phyloP scores from a whole-genome alignment of 2,797 vertebrate genomes.

The Sebastolobus alascanus region DNA sequence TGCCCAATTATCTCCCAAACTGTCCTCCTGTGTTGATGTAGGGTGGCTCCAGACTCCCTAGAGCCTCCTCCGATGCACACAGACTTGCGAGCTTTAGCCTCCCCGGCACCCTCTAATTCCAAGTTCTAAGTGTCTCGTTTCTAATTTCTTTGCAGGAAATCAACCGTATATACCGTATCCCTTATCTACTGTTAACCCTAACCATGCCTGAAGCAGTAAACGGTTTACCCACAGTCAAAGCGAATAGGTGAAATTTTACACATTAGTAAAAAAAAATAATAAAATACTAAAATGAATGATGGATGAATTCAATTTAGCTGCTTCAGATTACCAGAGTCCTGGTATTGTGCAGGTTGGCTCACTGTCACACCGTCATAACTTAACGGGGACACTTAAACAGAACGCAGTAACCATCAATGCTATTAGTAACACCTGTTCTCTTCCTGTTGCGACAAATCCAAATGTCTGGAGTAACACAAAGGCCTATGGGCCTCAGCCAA shows the following conservation, averaged over 20 bases:
- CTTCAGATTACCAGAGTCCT: background rate
- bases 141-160: background rate
- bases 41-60: background rate
- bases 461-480: background rate
- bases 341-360: background rate
- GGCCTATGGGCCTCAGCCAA: background rate
- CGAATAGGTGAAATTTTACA: background rate
- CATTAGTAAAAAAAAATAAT: no score
- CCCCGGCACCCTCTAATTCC: background rate
- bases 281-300: no score
- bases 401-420: background rate
- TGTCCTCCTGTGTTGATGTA: background rate
- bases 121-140: background rate
- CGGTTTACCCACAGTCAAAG: background rate
- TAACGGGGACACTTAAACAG: background rate
- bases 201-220: background rate
- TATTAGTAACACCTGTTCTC: background rate
- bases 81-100: background rate
- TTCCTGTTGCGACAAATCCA: background rate
- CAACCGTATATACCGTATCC: background rate
- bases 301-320: no score
- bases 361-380: background rate
- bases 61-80: background rate
- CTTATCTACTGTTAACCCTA: background rate
- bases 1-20: background rate